These are phyloP conservation scores for Hylyphantes graminicola DNA, from an alignment of 1,140 invertebrate genomes.

Conservation along the genomic window DNA sequence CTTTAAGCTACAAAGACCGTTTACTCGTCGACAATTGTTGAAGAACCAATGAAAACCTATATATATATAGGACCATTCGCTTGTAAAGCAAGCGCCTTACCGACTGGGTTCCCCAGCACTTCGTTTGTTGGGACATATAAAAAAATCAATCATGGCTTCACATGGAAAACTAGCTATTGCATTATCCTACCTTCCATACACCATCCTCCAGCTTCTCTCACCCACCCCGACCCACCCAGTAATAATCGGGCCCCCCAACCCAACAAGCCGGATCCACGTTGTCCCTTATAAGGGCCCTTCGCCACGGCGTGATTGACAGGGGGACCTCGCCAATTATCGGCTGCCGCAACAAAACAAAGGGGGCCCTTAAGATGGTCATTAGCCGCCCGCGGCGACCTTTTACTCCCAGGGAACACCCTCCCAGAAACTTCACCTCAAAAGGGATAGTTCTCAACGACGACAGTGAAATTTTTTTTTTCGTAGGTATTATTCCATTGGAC, in stretches of 20 bases:
- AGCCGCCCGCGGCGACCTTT: conserved; percentile 22
- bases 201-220: neutral
- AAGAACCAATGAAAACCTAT: too few species aligned
- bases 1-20: too few species aligned
- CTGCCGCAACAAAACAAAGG: conserved; percentile 57
- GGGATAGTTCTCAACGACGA: conserved; percentile 29
- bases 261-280: conserved; percentile 48
- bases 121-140: too few species aligned
- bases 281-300: conserved; percentile 41
- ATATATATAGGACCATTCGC: too few species aligned
- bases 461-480: neutral
- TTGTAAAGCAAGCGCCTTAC: too few species aligned
- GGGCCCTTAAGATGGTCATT: conserved; percentile 48
- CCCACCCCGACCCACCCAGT: conserved; percentile 42
- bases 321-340: conserved; percentile 49
- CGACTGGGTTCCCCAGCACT: too few species aligned
- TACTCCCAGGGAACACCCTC: conserved; percentile 18
- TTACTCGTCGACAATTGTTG: too few species aligned
- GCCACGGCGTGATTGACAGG: conserved; percentile 53
- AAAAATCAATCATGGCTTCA: too few species aligned
- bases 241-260: conserved; percentile 34
- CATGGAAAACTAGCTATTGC: too few species aligned
- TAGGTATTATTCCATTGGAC: conserved; percentile 7
- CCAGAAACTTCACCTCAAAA: conserved; percentile 36
- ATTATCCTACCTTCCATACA: neutral